Conservation (phyloP, 2,888 invertebrate species). For the Noctua janthina region DNA sequence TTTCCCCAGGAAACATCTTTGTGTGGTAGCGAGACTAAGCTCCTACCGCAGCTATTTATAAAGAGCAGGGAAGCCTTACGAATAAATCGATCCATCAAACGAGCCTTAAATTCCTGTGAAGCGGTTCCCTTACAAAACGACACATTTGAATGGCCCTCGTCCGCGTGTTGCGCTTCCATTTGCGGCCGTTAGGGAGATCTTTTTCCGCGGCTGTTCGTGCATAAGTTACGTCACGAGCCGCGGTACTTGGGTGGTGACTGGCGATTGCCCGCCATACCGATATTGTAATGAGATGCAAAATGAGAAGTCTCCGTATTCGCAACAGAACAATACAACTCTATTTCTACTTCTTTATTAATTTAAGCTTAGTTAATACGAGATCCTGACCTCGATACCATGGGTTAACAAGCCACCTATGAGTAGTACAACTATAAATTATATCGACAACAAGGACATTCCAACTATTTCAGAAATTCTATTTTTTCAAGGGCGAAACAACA, state of each 20-base stretch:
- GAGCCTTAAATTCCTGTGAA: conserved; percentile 54
- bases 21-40: conserved; percentile 40
- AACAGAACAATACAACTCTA: conserved; percentile 42
- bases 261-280: conserved; percentile 47
- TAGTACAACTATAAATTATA: conserved; percentile 30
- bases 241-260: conserved; percentile 64
- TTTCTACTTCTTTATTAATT: conserved; percentile 28
- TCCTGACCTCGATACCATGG: conserved; percentile 28
- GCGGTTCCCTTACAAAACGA: conserved; percentile 50
- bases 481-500: conserved; percentile 34
- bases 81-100: conserved; percentile 60
- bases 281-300: conserved; percentile 68
- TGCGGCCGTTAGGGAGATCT: conserved; percentile 57
- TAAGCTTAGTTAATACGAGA: conserved; percentile 21
- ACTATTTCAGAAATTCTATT: conserved; percentile 49
- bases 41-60: conserved; percentile 41
- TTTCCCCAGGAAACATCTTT: conserved; percentile 11
- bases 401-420: conserved; percentile 40
- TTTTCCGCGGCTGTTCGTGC: conserved; percentile 58
- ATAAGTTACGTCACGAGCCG: conserved; percentile 65
- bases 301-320: conserved; percentile 62
- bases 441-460: conserved; percentile 35
- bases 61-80: conserved; percentile 57
- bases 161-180: conserved; percentile 52
- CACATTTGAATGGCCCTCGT: conserved; percentile 47